These are phyloP conservation scores for Parazoanthus swiftii DNA, from an alignment of 92 coral and sea anemone species.

Conservation along the genomic window DNA sequence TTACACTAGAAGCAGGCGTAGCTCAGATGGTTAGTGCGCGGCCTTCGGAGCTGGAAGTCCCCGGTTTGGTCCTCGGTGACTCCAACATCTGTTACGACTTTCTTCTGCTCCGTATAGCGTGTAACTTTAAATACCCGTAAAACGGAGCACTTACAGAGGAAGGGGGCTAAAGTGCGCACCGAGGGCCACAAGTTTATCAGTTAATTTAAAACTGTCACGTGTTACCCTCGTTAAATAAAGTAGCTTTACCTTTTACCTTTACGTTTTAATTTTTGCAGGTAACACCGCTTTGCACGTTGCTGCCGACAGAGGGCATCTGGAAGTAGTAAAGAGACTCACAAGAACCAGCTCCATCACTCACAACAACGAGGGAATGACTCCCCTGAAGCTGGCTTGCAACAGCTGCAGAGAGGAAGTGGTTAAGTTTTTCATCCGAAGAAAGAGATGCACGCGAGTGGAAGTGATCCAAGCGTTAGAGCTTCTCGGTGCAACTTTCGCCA, in stretches of 20 bases:
- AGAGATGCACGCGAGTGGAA: constrained; percentile 52
- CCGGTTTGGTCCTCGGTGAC: too few species aligned
- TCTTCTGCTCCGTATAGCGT: too few species aligned
- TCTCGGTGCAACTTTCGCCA: constrained; percentile 66
- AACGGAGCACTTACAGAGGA: too few species aligned
- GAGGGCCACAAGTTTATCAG: too few species aligned
- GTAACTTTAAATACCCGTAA: too few species aligned
- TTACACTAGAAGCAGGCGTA: not conserved
- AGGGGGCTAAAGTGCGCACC: too few species aligned
- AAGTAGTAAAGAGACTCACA: constrained; percentile 47
- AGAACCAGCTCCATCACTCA: constrained; percentile 42
- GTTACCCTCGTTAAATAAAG: too few species aligned
- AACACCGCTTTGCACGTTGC: constrained; percentile 67
- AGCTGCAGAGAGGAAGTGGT: constrained; percentile 61
- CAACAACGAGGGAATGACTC: constrained; percentile 63
- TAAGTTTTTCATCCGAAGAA: constrained; percentile 59
- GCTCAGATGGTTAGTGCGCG: too few species aligned
- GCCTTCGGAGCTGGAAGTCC: too few species aligned
- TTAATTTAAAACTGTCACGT: too few species aligned
- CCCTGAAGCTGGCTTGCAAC: constrained; percentile 68
- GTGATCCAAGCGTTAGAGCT: constrained; percentile 64
- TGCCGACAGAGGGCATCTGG: constrained; percentile 61
- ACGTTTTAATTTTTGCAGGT: constrained; percentile 33
- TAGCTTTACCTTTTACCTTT: too few species aligned
- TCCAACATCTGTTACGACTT: too few species aligned